These are phyloP conservation scores for Heterocephalus glaber DNA, from an alignment of 2,113 vertebrate species.

Conservation along the genomic window DNA sequence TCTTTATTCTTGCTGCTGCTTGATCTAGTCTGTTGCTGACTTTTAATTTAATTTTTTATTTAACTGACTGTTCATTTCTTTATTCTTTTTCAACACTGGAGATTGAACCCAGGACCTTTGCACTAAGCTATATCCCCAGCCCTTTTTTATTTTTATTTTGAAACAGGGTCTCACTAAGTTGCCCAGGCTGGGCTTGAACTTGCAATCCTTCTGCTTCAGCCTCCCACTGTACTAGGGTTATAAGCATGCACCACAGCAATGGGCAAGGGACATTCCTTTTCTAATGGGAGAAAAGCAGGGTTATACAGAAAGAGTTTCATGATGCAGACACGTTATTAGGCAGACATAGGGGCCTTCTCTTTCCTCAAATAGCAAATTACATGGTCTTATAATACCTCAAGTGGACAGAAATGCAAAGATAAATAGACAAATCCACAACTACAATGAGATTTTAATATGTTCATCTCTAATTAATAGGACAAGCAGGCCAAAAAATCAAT, in stretches of 20 bases:
- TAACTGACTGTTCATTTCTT: too few relatives aligned
- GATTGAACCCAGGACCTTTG: not conserved
- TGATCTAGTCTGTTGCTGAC: too few relatives aligned
- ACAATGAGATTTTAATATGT: not conserved
- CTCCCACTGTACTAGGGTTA: not conserved
- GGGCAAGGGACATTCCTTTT: not conserved
- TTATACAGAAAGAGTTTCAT: not conserved
- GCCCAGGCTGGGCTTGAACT: not conserved
- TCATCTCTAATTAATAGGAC: constrained; percentile 7
- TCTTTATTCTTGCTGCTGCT: too few relatives aligned
- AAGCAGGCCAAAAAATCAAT: not conserved
- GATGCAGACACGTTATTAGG: not conserved
- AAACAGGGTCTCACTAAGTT: not conserved
- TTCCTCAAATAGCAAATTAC: not conserved
- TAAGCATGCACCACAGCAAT: not conserved
- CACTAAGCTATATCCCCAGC: not conserved
- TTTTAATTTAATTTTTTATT: too few relatives aligned
- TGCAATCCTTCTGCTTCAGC: not conserved
- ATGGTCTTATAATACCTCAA: not conserved
- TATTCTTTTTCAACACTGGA: not conserved
- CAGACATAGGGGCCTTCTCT: not conserved
- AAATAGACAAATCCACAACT: not conserved
- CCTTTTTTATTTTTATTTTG: not conserved
- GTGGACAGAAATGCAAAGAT: not conserved
- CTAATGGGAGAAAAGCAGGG: not conserved